A percentile compares a stretch with the other conserved stretches of the same genome.
phyloP scores from a whole-genome alignment of 2,797 vertebrate species.

The Orestias chungarensis region DNA sequence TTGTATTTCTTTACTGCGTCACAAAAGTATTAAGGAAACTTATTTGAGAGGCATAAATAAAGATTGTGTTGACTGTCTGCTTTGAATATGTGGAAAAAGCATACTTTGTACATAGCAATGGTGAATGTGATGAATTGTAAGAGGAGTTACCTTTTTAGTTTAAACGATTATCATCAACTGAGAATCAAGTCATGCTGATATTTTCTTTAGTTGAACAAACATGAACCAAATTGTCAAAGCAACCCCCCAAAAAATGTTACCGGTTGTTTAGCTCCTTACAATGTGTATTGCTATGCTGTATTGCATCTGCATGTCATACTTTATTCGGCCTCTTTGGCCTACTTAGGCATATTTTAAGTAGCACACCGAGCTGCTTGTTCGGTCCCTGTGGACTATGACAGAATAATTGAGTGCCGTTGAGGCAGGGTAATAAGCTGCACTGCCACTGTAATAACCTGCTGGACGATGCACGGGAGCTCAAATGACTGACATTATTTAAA shows the following conservation, averaged over 20 bases:
- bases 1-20: slow-evolving; percentile 42
- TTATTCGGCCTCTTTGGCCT: slow-evolving; percentile 81
- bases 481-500: slow-evolving; percentile 75
- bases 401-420: slow-evolving; percentile 81
- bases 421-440: slow-evolving; percentile 72
- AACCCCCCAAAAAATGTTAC: slow-evolving; percentile 19
- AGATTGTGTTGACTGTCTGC: slow-evolving; percentile 29
- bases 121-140: slow-evolving; percentile 3
- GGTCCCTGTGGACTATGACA: slow-evolving; percentile 72
- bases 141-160: neutral
- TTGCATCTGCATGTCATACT: slow-evolving; percentile 52
- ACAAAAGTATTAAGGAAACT: slow-evolving; percentile 51
- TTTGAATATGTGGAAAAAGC: slow-evolving; percentile 7
- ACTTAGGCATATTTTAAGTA: slow-evolving; percentile 82
- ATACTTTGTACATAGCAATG: neutral
- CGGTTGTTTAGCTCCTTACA: slow-evolving; percentile 14
- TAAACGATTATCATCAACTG: slow-evolving; percentile 1
- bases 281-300: slow-evolving; percentile 23
- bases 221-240: slow-evolving; percentile 12
- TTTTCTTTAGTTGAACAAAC: slow-evolving; percentile 5
- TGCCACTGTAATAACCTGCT: slow-evolving; percentile 75
- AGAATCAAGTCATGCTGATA: slow-evolving; percentile 5
- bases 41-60: slow-evolving; percentile 25
- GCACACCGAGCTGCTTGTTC: slow-evolving; percentile 74
- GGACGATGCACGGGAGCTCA: slow-evolving; percentile 64